Percentiles rank a stretch among this genome's conserved stretches.
Evolutionary conservation across 2,113 vertebrate genomes (phyloP).

Genomic region (Anser cygnoides): DNA sequence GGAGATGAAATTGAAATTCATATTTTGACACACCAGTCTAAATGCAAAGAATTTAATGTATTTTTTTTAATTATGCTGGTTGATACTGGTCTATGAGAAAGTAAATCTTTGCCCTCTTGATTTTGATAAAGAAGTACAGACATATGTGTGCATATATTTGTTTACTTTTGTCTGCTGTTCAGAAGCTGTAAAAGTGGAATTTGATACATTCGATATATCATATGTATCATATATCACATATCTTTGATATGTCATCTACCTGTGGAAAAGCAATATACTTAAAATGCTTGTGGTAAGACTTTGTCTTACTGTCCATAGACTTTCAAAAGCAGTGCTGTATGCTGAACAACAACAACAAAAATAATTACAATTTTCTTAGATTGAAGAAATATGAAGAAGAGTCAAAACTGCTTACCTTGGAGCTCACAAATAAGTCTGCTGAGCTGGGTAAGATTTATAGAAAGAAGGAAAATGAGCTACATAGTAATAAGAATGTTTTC

Average conservation of each 20-base stretch:
- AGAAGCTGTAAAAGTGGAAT: not conserved
- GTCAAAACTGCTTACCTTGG: slow-evolving; percentile 53
- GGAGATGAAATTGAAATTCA: not conserved
- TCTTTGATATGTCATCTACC: not conserved
- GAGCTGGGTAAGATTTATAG: slow-evolving; percentile 73
- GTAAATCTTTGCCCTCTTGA: not conserved
- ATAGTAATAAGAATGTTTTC: not conserved
- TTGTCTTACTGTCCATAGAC: not conserved
- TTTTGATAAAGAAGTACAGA: not conserved
- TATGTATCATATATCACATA: not conserved
- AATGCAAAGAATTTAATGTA: not conserved
- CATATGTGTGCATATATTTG: not conserved
- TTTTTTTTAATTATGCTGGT: not conserved
- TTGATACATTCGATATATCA: not conserved
- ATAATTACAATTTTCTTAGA: slow-evolving; percentile 59
- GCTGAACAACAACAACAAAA: not conserved
- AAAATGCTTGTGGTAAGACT: not conserved
- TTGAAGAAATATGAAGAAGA: slow-evolving; percentile 60
- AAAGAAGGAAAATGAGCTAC: not conserved
- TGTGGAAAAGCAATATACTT: not conserved
- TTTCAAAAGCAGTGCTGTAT: slow-evolving; percentile 29
- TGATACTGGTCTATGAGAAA: not conserved
- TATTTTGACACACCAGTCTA: not conserved
- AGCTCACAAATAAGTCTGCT: slow-evolving; percentile 71
- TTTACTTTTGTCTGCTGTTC: not conserved